Conservation (phyloP, 1,140 invertebrate genomes). For the Tetramorium simillimum region DNA sequence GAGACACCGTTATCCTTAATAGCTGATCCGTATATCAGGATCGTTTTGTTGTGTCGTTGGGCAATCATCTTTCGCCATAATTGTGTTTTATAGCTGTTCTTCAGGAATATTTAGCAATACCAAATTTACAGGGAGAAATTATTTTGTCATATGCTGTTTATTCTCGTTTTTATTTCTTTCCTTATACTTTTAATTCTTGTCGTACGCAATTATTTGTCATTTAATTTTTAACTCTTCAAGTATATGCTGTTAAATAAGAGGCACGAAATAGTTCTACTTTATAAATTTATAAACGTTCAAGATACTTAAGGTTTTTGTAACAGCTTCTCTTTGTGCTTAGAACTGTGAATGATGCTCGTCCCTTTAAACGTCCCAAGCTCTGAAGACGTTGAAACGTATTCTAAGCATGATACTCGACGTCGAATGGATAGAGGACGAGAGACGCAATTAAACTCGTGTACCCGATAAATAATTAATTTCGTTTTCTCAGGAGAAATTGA, state of each 20-base stretch:
- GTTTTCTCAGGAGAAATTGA: neutral
- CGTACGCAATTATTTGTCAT: neutral
- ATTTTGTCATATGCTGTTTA: neutral
- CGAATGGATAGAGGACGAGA: neutral
- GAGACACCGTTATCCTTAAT: neutral
- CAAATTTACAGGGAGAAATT: neutral
- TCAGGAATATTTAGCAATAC: neutral
- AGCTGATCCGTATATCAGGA: neutral
- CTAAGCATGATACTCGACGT: neutral
- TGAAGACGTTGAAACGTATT: neutral
- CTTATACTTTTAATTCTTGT: neutral
- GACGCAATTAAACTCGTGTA: slow-evolving; percentile 6
- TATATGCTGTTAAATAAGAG: neutral
- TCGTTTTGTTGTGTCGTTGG: neutral
- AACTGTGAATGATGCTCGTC: slow-evolving; percentile 12
- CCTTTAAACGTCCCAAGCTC: neutral
- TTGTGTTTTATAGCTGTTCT: neutral
- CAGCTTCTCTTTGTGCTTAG: neutral
- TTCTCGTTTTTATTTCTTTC: neutral
- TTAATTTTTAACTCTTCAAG: neutral
- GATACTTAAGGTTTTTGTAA: neutral
- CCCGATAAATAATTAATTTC: neutral
- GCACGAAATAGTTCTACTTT: neutral
- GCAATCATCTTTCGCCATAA: neutral
- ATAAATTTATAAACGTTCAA: neutral